phyloP scores from a whole-genome alignment of 2,113 vertebrate genomes.

The Chunga burmeisteri region DNA sequence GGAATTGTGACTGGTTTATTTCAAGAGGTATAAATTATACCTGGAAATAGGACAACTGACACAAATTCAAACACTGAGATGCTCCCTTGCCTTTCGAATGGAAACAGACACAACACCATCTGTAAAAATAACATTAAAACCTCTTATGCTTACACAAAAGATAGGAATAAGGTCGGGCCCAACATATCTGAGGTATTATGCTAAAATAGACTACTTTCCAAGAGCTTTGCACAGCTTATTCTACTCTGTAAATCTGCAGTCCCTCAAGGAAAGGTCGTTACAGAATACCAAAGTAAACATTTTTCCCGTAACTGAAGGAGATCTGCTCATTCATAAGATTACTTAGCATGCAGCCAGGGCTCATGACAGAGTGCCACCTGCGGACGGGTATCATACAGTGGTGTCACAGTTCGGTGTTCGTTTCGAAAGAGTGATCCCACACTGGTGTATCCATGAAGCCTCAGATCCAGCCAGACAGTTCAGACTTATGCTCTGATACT shows the following conservation, averaged over 20 bases:
- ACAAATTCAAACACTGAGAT: background rate
- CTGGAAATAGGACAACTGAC: background rate
- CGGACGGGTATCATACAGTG: background rate
- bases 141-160: background rate
- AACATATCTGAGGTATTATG: background rate
- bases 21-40: slow-evolving; percentile 1
- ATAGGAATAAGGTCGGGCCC: background rate
- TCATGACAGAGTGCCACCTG: background rate
- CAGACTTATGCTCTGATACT: background rate
- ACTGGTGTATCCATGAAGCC: background rate
- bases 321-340: background rate
- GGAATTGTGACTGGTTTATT: background rate
- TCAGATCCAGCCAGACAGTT: background rate
- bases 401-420: background rate
- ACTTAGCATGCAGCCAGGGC: background rate
- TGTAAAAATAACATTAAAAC: slow-evolving; percentile 8
- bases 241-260: background rate
- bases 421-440: background rate
- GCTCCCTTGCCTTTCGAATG: background rate
- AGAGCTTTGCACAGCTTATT: background rate
- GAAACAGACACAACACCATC: background rate
- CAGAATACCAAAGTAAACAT: background rate
- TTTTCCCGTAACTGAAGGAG: background rate
- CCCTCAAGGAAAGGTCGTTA: background rate
- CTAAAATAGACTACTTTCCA: background rate